Base-by-base conservation (phyloP, 2,888 invertebrate genomes). In the Cryptus viduatorius region DNA sequence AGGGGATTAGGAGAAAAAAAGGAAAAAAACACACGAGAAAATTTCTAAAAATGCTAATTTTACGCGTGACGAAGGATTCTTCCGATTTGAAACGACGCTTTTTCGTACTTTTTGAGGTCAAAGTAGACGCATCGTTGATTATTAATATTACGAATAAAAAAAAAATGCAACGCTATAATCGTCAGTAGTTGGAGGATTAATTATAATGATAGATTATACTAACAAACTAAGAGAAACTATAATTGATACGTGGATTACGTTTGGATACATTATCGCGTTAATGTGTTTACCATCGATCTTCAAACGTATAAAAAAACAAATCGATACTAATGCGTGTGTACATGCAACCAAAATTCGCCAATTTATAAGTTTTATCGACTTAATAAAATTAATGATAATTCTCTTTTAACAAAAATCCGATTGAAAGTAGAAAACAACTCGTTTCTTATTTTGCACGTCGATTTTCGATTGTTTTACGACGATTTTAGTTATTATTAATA, bases 341-440 rank as follows among this genome's bases (percentile, higher is more conserved):
- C 80, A 68, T 59, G 37, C 59, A 37, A 64, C 12, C 4, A 16
- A 48, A 37, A 48, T n/a, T 46, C 53, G 19, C 12, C 24, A 56
- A 56, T 37, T 37, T 37, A 37, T 59, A 67, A 79, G 46, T 68
- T 83, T 83, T 46, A 79, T 83, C 75, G 50, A 59, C 71, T 42
- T 72, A 71, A 79, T 83, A 64, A 44, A 59, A 64, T 42, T 72
- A 71, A 46, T 50, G 14, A 71, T 79, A 56, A 79, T 64, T 46
- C 79, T 83, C 83, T 79, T 83, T 79, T 83, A 83, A 83, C 79
- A 83, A 83, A 83, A 79, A 59, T 44, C 65, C 53, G 16, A 68
- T 72, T 42, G 73, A 79, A 83, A 79, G 42, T 64, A 61, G n/a
- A 53, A 79, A 48, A 7, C 48, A 14, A 59, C 4, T 67, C 0